Evolutionary conservation across 2,113 vertebrate species (phyloP), one percentile per base, ranked within the genome.

Genomic region (Brachypteracias leptosomus): DNA sequence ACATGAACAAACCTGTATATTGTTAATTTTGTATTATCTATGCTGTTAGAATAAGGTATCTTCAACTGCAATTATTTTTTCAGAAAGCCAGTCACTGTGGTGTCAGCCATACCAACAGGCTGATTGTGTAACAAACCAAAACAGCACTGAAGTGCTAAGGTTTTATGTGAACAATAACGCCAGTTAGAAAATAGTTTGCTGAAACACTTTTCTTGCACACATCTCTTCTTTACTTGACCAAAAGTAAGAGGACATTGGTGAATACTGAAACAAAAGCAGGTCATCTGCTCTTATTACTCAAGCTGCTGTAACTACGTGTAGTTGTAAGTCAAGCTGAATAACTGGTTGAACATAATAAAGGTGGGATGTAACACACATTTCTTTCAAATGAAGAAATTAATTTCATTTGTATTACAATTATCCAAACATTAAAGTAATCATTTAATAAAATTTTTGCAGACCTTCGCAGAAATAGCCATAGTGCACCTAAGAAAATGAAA

Each of bases 31-130:
- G 73, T 16, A 54, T 90, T 95, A 57, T 38, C 75, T 80, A 95
- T 92, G 91, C 77, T 96, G 89, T 90, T 95, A 95, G 96, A 85
- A 95, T 75, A 96, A 57, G 73, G 89, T 77, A 95, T 90, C 82
- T 96, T 95, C 85, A 84, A 77, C 76, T 91, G 92, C 80, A 97
- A 95, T 95, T 95, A 88, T 82, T 96, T 83, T 38, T 97, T 88
- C 94, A 96, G 80, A 91, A 95, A 97, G 80, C 65, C 86, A 67
- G 10, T 85, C 52, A 92, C 72, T 75, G 89, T 38, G 83, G 88
- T 67, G 78, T 93, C 70, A 95, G 81, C 66, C 42, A 89, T 6
- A 90, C 70, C 80, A 96, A 91, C 77, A 92, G 88, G 76, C 78
- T 83, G 71, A 90, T 3, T 31, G 26, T 13, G 58, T 85, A 96